Evolutionary conservation across 2,888 invertebrate genomes (phyloP), one percentile per base, ranked within the genome.

Genomic region (Macrosoma leucophasiata): DNA sequence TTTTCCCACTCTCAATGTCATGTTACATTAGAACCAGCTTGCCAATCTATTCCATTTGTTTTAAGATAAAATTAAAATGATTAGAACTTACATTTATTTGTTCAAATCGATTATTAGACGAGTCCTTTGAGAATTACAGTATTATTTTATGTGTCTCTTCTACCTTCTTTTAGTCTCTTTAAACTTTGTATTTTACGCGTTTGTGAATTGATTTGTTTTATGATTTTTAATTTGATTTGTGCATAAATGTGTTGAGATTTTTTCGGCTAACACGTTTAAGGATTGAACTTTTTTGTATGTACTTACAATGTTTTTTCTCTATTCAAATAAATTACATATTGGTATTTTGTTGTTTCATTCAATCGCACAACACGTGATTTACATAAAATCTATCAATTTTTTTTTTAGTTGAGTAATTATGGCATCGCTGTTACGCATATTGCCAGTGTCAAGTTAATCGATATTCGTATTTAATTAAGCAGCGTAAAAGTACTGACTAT

Each of bases 261-360:
- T 46, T 46, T 51, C 38, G 47, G 47, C 43, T 41, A 48, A 49
- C 46, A 45, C 36, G 40, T 64, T 66, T 62, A 58, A 43, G 55
- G 55, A 48, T 51, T 66, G 58, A 67, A 64, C 52, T 66, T 70
- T 65, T 73, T 71, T 64, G 59, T 67, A 69, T 69, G 68, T 79
- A 81, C 75, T 78, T 79, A 79, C 61, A 58, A 62, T 64, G 64
- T 72, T 74, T 60, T 60, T 72, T 66, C 62, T 66, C 51, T 66
- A 62, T 58, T 67, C 69, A 60, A 55, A 34, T n/a, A 63, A 73
- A 67, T 72, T n/a, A 76, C 68, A 74, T 55, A 17, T 69, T 70
- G 68, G 73, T 66, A 74, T 73, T 72, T 34, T 23, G 29, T n/a
- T n/a, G n/a, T n/a, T n/a, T n/a, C n/a, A n/a, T n/a, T n/a, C n/a